A percentile compares a stretch with the other conserved stretches of the same genome.
Evolutionary conservation across 2,113 vertebrate species (phyloP).

Genomic region (Heterotilapia buettikoferi): DNA sequence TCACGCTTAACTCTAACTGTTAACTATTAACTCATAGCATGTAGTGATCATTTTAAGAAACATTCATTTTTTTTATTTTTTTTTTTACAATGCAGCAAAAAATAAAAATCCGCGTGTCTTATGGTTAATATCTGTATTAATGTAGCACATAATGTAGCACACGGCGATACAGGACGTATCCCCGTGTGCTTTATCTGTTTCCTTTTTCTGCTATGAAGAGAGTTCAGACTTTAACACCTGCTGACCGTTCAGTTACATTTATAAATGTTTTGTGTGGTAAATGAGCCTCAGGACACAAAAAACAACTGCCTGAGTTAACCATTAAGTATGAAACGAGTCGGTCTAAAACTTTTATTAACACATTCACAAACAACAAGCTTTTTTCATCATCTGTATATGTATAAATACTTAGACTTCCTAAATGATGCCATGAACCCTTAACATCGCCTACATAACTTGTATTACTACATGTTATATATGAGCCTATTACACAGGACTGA

Average conservation of each 20-base stretch:
- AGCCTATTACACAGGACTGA: background rate
- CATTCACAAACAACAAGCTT: background rate
- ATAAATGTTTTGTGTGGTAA: background rate
- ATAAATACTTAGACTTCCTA: background rate
- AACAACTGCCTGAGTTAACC: background rate
- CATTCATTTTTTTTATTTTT: background rate
- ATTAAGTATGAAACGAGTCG: background rate
- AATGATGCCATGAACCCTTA: background rate
- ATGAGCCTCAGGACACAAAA: background rate
- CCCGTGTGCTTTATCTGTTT: background rate
- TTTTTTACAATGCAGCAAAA: background rate
- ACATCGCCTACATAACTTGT: background rate
- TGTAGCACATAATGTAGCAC: background rate
- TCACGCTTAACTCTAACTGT: background rate
- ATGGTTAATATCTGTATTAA: background rate
- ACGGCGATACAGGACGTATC: no score
- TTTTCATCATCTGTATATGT: background rate
- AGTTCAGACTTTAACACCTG: background rate
- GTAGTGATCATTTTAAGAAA: background rate
- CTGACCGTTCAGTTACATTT: background rate
- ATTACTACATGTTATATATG: background rate
- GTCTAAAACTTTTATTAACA: background rate
- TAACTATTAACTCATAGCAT: background rate
- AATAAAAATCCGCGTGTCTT: accelerated
- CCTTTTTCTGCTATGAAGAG: background rate